These are phyloP conservation scores for Cryptops parisi DNA, from an alignment of 2,888 invertebrate genomes.

Conservation along the genomic window DNA sequence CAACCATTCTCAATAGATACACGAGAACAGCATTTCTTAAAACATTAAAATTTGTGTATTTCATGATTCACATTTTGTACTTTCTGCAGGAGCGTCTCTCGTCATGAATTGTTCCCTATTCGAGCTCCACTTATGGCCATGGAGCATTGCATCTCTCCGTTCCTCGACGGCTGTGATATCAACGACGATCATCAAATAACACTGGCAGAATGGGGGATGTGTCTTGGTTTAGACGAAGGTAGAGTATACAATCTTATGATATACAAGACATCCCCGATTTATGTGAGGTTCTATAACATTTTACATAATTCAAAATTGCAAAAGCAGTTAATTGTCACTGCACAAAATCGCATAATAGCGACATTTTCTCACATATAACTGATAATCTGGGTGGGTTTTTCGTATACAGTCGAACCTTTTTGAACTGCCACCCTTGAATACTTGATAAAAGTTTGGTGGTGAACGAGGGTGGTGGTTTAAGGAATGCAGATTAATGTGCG, in stretches of 20 bases:
- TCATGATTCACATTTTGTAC: not conserved
- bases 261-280: not conserved
- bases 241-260: not conserved
- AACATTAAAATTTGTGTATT: not conserved
- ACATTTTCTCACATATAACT: not conserved
- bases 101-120: constrained; percentile 91
- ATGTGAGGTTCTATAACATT: not conserved
- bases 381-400: not conserved
- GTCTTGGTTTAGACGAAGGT: constrained; percentile 59
- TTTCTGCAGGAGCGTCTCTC: constrained; percentile 53
- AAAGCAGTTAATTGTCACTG: too few relatives aligned
- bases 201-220: constrained; percentile 75
- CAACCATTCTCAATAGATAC: too few relatives aligned
- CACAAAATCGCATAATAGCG: too few relatives aligned
- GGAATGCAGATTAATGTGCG: too few relatives aligned
- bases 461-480: too few relatives aligned
- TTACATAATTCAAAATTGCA: too few relatives aligned
- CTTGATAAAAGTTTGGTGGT: too few relatives aligned
- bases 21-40: not conserved
- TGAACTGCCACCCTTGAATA: too few relatives aligned
- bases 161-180: constrained; percentile 78
- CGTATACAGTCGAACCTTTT: too few relatives aligned
- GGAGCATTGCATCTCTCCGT: constrained; percentile 95
- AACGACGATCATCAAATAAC: constrained; percentile 82
- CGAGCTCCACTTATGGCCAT: constrained; percentile 85